These are phyloP conservation scores for Adela reaumurella DNA, from an alignment of 2,888 invertebrate species.

Conservation along the genomic window DNA sequence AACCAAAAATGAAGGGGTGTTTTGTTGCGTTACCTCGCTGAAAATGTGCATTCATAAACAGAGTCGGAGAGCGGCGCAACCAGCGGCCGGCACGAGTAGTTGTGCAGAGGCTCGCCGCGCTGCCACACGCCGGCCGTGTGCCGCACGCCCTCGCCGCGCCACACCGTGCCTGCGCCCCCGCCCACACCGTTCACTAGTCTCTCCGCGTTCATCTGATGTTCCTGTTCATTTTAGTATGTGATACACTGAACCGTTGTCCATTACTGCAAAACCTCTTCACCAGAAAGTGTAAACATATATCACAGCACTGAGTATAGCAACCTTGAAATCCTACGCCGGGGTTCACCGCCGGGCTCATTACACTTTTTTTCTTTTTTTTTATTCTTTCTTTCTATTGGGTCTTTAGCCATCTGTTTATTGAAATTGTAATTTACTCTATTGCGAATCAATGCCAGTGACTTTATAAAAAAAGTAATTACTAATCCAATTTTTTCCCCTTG, in stretches of 20 bases:
- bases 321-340: too few relatives aligned
- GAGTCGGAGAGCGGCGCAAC: constrained; percentile 27
- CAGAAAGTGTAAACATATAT: not conserved
- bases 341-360: too few relatives aligned
- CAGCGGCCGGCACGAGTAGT: constrained; percentile 21
- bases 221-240: not conserved
- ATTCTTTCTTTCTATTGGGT: too few relatives aligned
- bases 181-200: constrained; percentile 6
- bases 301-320: not conserved
- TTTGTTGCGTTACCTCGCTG: too few relatives aligned
- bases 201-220: not conserved
- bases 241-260: not conserved
- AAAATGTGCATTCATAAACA: not conserved
- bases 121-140: constrained; percentile 42
- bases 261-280: too few relatives aligned
- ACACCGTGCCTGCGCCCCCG: constrained; percentile 23
- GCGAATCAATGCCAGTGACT: too few relatives aligned
- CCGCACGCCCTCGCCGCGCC: constrained; percentile 29
- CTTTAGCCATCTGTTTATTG: too few relatives aligned
- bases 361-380: too few relatives aligned
- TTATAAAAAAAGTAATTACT: too few relatives aligned
- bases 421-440: too few relatives aligned
- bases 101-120: constrained; percentile 23
- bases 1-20: too few relatives aligned
- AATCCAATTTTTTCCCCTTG: too few relatives aligned